These are phyloP conservation scores for Philopedon plagiatum DNA, from an alignment of 2,888 invertebrate genomes.

Conservation along the genomic window DNA sequence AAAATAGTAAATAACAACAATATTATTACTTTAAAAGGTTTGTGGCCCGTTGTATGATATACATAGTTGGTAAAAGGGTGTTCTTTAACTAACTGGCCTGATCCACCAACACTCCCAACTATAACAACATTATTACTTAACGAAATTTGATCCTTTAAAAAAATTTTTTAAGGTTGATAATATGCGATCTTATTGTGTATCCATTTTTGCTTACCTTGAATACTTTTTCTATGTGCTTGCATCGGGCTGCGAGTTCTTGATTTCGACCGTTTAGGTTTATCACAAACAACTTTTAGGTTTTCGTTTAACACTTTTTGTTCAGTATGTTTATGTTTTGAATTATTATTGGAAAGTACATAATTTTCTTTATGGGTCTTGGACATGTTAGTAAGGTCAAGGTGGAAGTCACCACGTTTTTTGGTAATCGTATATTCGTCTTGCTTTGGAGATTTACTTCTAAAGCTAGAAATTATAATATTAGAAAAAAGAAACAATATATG, in stretches of 20 bases:
- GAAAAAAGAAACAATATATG: neutral
- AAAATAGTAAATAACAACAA: too few species aligned
- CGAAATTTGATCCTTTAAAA: too few species aligned
- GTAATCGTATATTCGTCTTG: constrained; percentile 62
- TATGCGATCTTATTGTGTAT: neutral
- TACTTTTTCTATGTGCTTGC: constrained; percentile 62
- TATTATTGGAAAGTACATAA: neutral
- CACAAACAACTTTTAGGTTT: constrained; percentile 56
- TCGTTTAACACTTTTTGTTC: constrained; percentile 58
- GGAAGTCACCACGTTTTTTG: constrained; percentile 80
- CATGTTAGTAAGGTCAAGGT: constrained; percentile 76
- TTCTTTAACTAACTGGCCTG: too few species aligned
- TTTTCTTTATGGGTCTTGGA: constrained; percentile 6
- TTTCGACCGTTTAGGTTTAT: constrained; percentile 65
- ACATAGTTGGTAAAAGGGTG: too few species aligned
- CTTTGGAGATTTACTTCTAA: constrained; percentile 68
- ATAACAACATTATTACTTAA: too few species aligned
- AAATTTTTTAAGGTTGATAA: too few species aligned
- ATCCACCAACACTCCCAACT: too few species aligned
- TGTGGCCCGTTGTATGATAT: too few species aligned
- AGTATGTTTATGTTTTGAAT: constrained; percentile 50
- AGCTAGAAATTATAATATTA: neutral
- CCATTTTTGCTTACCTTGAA: constrained; percentile 54
- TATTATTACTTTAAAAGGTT: too few species aligned
- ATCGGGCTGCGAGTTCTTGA: constrained; percentile 66